Evolutionary conservation across 2,888 invertebrate genomes (phyloP), one percentile per base, ranked within the genome.

Genomic region (Cactoblastis cactorum): DNA sequence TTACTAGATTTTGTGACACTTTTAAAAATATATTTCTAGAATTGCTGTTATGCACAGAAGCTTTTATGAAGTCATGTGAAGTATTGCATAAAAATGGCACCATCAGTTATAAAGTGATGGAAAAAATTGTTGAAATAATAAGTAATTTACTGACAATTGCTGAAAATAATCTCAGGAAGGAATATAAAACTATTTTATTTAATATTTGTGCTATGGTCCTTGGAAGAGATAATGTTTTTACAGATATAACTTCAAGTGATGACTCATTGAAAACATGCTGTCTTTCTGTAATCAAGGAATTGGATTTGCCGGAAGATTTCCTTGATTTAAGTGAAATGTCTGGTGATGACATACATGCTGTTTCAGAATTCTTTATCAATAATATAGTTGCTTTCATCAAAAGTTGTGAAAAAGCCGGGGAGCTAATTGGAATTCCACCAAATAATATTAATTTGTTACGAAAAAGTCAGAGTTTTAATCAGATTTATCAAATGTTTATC

Each of bases 1-100:
- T n/a, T n/a, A n/a, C n/a, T n/a, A 28, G 61, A 47, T 83, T 84
- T 54, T 54, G 63, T 19, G 54, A 61, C 15, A 56, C 62, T 15
- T 89, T 82, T 56, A 72, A 77, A n/a, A 45, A 57, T 8, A 53
- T 69, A 45, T 77, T 70, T 53, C 62, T 52, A 52, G 69, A 78
- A 39, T 53, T 87, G 19, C 53, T 86, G 24, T 52, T 56, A 34
- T 65, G 62, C 51, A 49, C 79, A 33, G 81, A 84, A 69, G 67
- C 74, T 19, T 59, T 83, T 53, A 61, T 81, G 1, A 73, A 76
- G 41, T 65, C 71, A 9, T 53, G 81, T 46, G 64, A 69, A 61
- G 55, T 82, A 9, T 73, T 76, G n/a, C 65, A 74, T 71, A 75
- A 79, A 45, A 84, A 83, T 61, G 71, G 71, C 53, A 83, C 80